Evolutionary conservation across 2,888 invertebrate species (phyloP), one percentile per base, ranked within the genome.

Genomic region (Ethmia dodecea): DNA sequence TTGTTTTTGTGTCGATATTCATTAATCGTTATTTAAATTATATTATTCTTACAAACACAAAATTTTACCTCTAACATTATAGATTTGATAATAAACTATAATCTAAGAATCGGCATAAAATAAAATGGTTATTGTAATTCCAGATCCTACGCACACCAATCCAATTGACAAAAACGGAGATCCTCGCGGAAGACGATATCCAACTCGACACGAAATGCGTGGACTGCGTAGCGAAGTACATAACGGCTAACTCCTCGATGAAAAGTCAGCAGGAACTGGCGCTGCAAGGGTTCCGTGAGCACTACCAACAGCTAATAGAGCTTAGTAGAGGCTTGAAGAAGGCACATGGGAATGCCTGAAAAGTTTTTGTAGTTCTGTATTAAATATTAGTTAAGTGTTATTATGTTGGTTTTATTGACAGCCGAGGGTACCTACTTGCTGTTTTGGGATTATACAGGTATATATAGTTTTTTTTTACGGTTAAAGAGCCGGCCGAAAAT

Each of bases 241-340:
- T 92, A 9, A 66, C 79, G 9, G 74, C 84, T 16, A 89, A 90
- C 54, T 89, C 93, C 0, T 62, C 88, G 1, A 91, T 91, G 69
- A 91, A 89, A 66, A 89, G 89, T 3, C 90, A 91, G 38, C 86
- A 94, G 27, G 91, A 92, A 51, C 64, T 93, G 28, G 91, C 93
- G 0, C 58, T 94, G n/a, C 92, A 93, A 61, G 89, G 91, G 3
- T 90, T 91, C 49, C 89, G 89, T 51, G 93, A 94, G 59, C 55
- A 90, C n/a, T 87, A 88, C 46, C 87, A 88, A 25, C 89, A 90
- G 45, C 79, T 88, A 37, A 67, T 87, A 22, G 87, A 89, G 36
- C 61, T 92, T 0, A 88, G 88, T 40, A 73, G 88, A 12, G 91
- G 91, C n/a, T 65, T 93, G 38, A 87, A 87, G 59, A 88, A 88